phyloP scores from a whole-genome alignment of 2,113 vertebrate genomes.

The Aramus guarauna region DNA sequence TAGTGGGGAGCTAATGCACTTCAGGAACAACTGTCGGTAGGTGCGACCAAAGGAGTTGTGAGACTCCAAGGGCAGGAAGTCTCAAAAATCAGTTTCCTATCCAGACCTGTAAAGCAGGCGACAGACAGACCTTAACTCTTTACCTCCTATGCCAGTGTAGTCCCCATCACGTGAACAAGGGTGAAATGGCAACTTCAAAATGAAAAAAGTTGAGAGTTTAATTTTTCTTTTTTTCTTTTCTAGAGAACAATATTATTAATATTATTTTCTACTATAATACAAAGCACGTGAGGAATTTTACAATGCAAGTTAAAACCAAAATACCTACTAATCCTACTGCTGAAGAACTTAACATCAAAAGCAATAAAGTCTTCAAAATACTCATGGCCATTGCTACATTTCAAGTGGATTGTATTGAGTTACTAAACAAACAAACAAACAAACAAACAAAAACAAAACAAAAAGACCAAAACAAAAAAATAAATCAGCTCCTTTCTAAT shows the following conservation, averaged over 20 bases:
- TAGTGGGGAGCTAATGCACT: not conserved
- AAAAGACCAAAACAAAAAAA: too few relatives aligned
- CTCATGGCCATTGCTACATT: not conserved
- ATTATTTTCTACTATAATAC: not conserved
- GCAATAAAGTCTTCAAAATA: not conserved
- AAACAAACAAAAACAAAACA: too few relatives aligned
- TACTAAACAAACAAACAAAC: not conserved
- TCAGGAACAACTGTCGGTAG: not conserved
- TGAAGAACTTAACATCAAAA: not conserved
- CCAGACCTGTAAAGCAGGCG: not conserved
- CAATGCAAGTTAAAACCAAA: not conserved
- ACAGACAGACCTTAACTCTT: not conserved
- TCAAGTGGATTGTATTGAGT: not conserved
- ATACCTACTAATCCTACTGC: not conserved
- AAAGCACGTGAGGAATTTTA: not conserved
- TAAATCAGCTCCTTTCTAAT: not conserved
- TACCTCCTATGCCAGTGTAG: not conserved
- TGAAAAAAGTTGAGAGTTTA: not conserved
- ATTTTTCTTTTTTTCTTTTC: not conserved
- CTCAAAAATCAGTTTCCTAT: not conserved
- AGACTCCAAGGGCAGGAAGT: not conserved
- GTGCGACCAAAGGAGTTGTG: rapidly evolving
- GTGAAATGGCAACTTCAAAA: not conserved
- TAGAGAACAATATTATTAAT: not conserved
- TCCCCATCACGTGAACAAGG: not conserved